A percentile compares a stretch with the other conserved stretches of the same genome.
Evolutionary conservation across 2,797 vertebrate genomes (phyloP).

Genomic region (Nyctibius grandis): DNA sequence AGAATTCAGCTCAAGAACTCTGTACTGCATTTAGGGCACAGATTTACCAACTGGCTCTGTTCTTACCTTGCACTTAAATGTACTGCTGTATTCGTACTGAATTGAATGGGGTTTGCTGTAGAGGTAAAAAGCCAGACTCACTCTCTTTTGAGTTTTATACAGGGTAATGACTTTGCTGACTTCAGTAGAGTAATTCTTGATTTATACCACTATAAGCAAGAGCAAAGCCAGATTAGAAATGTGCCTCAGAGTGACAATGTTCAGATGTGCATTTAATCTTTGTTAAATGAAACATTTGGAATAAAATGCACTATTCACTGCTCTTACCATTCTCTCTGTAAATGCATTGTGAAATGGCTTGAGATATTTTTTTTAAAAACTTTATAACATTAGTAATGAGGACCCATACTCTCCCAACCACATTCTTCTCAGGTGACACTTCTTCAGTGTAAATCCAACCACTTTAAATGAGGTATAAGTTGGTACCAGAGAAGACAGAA

Average conservation of each 20-base stretch:
- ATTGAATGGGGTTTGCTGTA: neutral
- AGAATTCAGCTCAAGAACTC: neutral
- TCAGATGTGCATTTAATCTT: neutral
- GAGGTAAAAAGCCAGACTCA: neutral
- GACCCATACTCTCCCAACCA: neutral
- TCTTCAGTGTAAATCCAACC: neutral
- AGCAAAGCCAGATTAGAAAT: neutral
- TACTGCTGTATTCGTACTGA: neutral
- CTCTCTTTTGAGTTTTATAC: neutral
- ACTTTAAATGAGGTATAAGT: neutral
- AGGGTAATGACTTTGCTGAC: neutral
- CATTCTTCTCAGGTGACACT: neutral
- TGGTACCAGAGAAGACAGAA: neutral
- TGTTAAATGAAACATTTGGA: neutral
- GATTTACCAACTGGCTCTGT: neutral
- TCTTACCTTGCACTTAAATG: neutral
- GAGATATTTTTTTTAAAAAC: neutral
- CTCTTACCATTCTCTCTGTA: neutral
- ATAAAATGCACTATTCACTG: neutral
- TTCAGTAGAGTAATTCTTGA: neutral
- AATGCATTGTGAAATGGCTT: neutral
- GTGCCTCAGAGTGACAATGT: neutral
- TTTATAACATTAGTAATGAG: neutral
- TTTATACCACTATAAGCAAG: neutral
- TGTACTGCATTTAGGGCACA: neutral